Conservation (phyloP, 37 sponge, comb jelly and placozoan species). For the Spongia lamella region DNA sequence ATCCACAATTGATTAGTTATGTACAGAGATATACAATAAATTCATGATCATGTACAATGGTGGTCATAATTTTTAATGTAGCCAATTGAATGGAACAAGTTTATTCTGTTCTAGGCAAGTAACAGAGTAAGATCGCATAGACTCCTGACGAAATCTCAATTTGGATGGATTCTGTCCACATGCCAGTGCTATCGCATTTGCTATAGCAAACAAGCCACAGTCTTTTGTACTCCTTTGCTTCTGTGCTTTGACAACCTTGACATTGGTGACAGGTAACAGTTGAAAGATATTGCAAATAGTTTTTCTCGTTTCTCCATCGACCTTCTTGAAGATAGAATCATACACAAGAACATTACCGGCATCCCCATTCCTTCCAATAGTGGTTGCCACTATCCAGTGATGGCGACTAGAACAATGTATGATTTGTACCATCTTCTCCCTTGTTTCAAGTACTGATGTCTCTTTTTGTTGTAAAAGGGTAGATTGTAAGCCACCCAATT, state of each 20-base stretch:
- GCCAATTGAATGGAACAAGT: no score
- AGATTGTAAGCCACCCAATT: no score
- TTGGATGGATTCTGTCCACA: not conserved
- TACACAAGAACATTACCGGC: conserved; percentile 4
- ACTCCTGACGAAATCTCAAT: conserved; percentile 7
- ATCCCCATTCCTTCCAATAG: not conserved
- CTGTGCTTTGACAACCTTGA: not conserved
- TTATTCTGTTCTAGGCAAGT: conserved; percentile 5
- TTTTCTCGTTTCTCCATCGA: not conserved
- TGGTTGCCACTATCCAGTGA: no score
- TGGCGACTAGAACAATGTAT: no score
- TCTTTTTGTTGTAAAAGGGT: no score
- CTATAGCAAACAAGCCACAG: conserved; percentile 23
- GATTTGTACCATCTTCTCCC: no score
- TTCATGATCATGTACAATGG: no score
- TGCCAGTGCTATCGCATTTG: conserved; percentile 8
- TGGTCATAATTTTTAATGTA: no score
- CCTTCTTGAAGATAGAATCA: not conserved
- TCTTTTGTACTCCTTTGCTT: conserved; percentile 17
- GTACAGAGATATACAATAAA: not conserved
- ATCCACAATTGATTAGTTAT: not conserved
- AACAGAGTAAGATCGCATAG: not conserved
- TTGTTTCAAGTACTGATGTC: no score
- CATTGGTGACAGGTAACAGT: not conserved
- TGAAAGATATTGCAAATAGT: not conserved